phyloP scores from a whole-genome alignment of 1,140 invertebrate genomes.

The Agrypnia vestita region DNA sequence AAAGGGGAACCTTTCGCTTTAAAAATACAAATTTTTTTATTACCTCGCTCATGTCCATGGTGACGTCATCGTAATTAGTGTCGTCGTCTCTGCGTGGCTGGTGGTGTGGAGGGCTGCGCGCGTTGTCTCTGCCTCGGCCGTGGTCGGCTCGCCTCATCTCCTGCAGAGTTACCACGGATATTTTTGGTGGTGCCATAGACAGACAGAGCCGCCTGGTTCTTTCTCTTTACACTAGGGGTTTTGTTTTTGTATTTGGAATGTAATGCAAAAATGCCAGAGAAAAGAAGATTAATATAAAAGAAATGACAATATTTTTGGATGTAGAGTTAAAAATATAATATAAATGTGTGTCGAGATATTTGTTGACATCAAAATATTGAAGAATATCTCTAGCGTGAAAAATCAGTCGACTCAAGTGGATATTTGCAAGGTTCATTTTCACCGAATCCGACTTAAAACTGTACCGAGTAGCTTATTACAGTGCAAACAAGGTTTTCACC shows the following conservation, averaged over 20 bases:
- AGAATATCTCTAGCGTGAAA: no score
- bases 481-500: no score
- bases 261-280: conserved; percentile 45
- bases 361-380: not conserved
- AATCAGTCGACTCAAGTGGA: no score
- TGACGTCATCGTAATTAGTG: conserved; percentile 72
- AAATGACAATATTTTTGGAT: not conserved
- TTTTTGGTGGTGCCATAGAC: conserved; percentile 34
- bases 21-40: conserved; percentile 1
- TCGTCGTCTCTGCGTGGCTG: conserved; percentile 66
- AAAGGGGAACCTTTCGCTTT: no score
- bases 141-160: conserved; percentile 9
- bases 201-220: conserved; percentile 9
- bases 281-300: conserved; percentile 42
- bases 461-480: no score
- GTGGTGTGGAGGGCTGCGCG: conserved; percentile 46
- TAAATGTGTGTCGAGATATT: not conserved
- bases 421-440: no score
- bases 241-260: conserved; percentile 46
- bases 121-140: conserved; percentile 1
- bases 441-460: no score
- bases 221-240: conserved; percentile 45
- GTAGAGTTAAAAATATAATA: not conserved
- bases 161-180: conserved; percentile 46
- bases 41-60: conserved; percentile 73